Conservation (phyloP, 2,888 invertebrate species). For the Spodoptera littoralis region DNA sequence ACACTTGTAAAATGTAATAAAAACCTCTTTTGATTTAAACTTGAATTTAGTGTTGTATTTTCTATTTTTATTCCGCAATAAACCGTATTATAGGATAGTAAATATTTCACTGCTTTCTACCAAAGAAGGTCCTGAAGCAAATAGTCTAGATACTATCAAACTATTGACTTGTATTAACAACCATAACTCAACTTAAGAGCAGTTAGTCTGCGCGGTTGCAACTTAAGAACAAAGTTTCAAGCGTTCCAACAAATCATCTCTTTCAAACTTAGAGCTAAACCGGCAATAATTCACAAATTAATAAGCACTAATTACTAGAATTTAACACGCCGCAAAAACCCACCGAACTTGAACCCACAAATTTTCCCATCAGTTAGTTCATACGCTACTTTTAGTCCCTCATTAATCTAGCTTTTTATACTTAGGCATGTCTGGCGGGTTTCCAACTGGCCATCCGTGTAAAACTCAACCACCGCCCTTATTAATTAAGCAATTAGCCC, state of each 20-base stretch:
- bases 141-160: too few relatives aligned
- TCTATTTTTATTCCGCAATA: neutral
- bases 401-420: conserved; percentile 77
- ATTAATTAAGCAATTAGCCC: conserved; percentile 87
- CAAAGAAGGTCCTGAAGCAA: too few relatives aligned
- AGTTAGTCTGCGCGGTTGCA: too few relatives aligned
- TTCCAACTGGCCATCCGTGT: conserved; percentile 78
- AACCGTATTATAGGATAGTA: too few relatives aligned
- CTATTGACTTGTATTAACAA: too few relatives aligned
- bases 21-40: conserved; percentile 20
- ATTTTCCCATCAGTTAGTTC: conserved; percentile 46
- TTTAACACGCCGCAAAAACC: conserved; percentile 35
- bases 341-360: conserved; percentile 43
- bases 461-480: conserved; percentile 76
- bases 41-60: conserved; percentile 6
- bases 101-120: too few relatives aligned
- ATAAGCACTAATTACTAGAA: conserved; percentile 8
- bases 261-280: neutral
- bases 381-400: conserved; percentile 53
- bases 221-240: neutral
- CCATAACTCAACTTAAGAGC: too few relatives aligned
- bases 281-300: conserved; percentile 5
- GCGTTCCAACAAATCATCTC: neutral
- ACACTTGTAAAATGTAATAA: conserved; percentile 30
- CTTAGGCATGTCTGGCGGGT: conserved; percentile 73